Evolutionary conservation across 1,140 invertebrate genomes (phyloP), one percentile per base, ranked within the genome.

Genomic region (Stenopsyche tienmushanensis): DNA sequence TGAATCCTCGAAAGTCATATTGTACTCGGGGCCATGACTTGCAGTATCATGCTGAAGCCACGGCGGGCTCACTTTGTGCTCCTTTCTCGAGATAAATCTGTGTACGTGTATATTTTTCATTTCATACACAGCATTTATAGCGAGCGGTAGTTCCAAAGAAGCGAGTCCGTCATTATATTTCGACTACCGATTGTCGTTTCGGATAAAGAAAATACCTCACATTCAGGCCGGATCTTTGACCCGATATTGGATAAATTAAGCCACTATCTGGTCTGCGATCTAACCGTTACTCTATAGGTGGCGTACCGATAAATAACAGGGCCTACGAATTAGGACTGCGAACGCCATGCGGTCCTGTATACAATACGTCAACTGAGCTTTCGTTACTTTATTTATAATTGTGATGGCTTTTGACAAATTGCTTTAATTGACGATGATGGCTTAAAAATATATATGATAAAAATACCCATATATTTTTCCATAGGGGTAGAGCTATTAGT

Each of bases 131-230:
- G 44, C 20, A 18, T 25, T 20, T 49, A 21, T 50, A 49, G 18
- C 24, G 20, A 42, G 45, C 45, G 54, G 54, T 57, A 42, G 54
- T 57, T 57, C 34, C 54, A 57, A 57, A 57, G 54, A 34, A 57
- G 15, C 15, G 49, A 53, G 15, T 17, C 45, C 53, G 45, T 52
- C 66, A 54, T 64, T 52, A 59, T 50, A 54, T 25, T 45, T 44
- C 41, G 55, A 67, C 59, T 64, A 64, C 62, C 39, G 66, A 68
- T 68, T 68, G 66, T 68, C 62, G 58, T 52, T 55, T 64, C 41
- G 66, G 66, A 68, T 67, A 68, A 68, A 64, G 66, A 53, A 50
- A 54, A 64, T 58, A 25, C 29, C 59, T 47, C 39, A 34, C 66
- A 68, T 68, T 68, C 62, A 60, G 18, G 13, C 18, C 49, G 54